Conservation (phyloP, 1,140 invertebrate genomes). For the Drosophila micromelanica region DNA sequence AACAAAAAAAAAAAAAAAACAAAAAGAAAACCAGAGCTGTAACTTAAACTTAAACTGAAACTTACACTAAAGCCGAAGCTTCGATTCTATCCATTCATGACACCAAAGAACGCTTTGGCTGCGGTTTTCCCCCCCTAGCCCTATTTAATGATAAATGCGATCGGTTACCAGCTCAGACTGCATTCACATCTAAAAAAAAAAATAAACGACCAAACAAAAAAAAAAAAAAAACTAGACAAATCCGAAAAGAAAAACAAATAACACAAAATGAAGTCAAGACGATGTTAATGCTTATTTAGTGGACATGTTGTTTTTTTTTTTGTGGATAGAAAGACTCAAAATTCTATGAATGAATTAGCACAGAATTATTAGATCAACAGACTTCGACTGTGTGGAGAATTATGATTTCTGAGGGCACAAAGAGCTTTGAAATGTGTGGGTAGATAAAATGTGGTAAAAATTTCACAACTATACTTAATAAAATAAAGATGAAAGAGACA, state of each 20-base stretch:
- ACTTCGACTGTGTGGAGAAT: neutral
- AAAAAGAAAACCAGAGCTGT: constrained; percentile 4
- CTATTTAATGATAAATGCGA: constrained; percentile 40
- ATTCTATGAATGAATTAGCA: constrained; percentile 60
- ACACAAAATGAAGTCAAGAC: constrained; percentile 26
- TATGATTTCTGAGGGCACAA: neutral
- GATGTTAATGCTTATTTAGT: constrained; percentile 78
- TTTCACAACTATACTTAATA: neutral
- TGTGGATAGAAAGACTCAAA: constrained; percentile 17
- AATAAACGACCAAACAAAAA: neutral
- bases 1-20: constrained; percentile 1
- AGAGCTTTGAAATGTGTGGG: constrained; percentile 1
- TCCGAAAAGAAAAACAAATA: constrained; percentile 32
- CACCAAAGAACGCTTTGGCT: constrained; percentile 8
- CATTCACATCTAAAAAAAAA: constrained; percentile 21
- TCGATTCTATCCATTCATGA: constrained; percentile 34
- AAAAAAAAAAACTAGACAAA: constrained; percentile 17
- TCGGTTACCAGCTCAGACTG: constrained; percentile 33
- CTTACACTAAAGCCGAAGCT: constrained; percentile 7
- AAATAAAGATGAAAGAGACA: neutral
- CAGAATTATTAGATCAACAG: constrained; percentile 10
- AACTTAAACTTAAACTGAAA: constrained; percentile 24
- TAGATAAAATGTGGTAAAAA: neutral
- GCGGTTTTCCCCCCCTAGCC: neutral
- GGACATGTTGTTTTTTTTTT: constrained; percentile 56